These are phyloP conservation scores for Carposina sasakii DNA, from an alignment of 1,140 invertebrate genomes.

Conservation along the genomic window DNA sequence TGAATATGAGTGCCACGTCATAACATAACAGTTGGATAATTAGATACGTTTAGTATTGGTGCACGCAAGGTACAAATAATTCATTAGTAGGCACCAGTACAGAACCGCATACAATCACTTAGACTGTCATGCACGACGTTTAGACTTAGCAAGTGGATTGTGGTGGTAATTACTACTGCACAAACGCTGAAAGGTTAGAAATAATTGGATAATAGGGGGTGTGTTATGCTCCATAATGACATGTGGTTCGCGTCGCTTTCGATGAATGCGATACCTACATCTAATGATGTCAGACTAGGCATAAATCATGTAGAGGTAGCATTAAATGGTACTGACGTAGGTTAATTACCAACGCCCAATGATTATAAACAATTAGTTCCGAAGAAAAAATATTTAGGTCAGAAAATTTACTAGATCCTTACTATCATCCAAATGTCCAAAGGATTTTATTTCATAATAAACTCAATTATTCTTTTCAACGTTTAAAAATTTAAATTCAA, in stretches of 20 bases:
- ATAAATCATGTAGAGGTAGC: too few relatives aligned
- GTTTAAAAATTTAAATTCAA: too few relatives aligned
- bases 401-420: too few relatives aligned
- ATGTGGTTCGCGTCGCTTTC: slow-evolving; percentile 27
- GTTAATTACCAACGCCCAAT: too few relatives aligned
- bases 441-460: too few relatives aligned
- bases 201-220: slow-evolving; percentile 58
- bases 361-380: too few relatives aligned
- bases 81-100: slow-evolving; percentile 42
- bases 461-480: too few relatives aligned
- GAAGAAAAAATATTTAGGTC: too few relatives aligned
- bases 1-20: slow-evolving; percentile 25
- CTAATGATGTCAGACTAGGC: too few relatives aligned
- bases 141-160: slow-evolving; percentile 42
- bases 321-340: too few relatives aligned
- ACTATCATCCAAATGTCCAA: too few relatives aligned
- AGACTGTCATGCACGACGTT: slow-evolving; percentile 54
- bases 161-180: slow-evolving; percentile 50
- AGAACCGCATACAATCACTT: slow-evolving; percentile 56
- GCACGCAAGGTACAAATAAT: slow-evolving; percentile 62
- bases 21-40: slow-evolving; percentile 35
- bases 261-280: slow-evolving; percentile 3
- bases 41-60: slow-evolving; percentile 29
- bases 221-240: slow-evolving; percentile 45
- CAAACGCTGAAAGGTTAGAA: slow-evolving; percentile 62